Conservation (phyloP, 2,888 invertebrate species). For the Halictus ligatus region DNA sequence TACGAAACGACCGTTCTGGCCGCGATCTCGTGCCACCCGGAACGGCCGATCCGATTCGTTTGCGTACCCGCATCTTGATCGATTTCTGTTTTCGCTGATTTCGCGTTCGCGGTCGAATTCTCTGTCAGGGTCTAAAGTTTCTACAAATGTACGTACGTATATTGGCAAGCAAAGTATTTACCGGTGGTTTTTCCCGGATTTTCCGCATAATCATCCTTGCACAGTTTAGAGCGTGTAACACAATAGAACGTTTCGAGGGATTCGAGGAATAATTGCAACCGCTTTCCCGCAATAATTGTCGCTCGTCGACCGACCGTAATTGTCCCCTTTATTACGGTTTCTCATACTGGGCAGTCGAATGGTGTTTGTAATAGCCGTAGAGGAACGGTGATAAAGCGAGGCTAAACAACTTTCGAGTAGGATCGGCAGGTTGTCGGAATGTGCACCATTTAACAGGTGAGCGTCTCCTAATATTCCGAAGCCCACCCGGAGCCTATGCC, state of each 20-base stretch:
- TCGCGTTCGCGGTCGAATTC: neutral
- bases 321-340: neutral
- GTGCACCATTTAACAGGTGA: slow-evolving; percentile 53
- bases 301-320: neutral
- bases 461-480: slow-evolving; percentile 26
- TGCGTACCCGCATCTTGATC: neutral
- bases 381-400: neutral
- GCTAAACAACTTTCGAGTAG: slow-evolving; percentile 30
- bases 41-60: neutral
- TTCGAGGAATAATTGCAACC: neutral
- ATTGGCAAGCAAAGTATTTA: too few relatives aligned
- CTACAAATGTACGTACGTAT: too few relatives aligned
- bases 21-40: neutral
- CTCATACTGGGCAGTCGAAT: slow-evolving; percentile 11
- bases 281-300: neutral
- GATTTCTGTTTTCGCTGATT: neutral
- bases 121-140: neutral
- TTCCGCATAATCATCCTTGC: neutral
- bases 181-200: neutral
- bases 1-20: neutral
- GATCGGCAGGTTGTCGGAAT: slow-evolving; percentile 36
- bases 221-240: neutral
- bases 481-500: slow-evolving; percentile 35
- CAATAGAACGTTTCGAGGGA: neutral
- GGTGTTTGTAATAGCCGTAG: neutral